Conservation (phyloP, 2,888 invertebrate genomes). For the Perdita meconis region DNA sequence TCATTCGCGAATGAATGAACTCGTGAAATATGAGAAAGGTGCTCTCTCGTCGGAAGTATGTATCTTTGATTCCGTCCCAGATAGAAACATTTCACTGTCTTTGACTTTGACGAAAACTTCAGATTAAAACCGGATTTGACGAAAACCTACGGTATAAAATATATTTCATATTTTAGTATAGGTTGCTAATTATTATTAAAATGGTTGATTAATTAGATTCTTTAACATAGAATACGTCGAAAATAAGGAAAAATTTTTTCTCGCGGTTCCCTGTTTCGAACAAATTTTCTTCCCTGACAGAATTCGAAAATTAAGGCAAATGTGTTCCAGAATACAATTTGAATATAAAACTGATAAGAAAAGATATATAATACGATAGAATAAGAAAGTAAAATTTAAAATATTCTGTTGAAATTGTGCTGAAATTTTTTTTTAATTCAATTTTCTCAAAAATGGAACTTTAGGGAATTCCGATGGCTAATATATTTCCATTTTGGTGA, state of each 20-base stretch:
- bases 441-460: background rate
- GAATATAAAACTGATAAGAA: too few species aligned
- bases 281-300: too few species aligned
- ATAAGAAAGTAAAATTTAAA: background rate
- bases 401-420: background rate
- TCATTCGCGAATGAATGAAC: conserved; percentile 3
- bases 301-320: too few species aligned
- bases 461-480: too few species aligned
- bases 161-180: background rate
- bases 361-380: too few species aligned
- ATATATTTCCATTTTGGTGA: too few species aligned
- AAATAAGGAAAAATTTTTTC: too few species aligned
- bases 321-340: too few species aligned
- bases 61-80: conserved; percentile 19
- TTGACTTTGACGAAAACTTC: conserved; percentile 11
- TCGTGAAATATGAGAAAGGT: background rate
- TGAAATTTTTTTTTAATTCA: background rate
- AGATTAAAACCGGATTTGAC: too few species aligned
- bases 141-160: background rate
- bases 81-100: conserved; percentile 19
- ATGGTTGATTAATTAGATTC: background rate
- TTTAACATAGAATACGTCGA: background rate
- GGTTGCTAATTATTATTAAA: background rate
- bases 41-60: background rate
- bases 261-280: too few species aligned